Conservation (phyloP, 2,888 invertebrate genomes). For the Andrena trimmerana region DNA sequence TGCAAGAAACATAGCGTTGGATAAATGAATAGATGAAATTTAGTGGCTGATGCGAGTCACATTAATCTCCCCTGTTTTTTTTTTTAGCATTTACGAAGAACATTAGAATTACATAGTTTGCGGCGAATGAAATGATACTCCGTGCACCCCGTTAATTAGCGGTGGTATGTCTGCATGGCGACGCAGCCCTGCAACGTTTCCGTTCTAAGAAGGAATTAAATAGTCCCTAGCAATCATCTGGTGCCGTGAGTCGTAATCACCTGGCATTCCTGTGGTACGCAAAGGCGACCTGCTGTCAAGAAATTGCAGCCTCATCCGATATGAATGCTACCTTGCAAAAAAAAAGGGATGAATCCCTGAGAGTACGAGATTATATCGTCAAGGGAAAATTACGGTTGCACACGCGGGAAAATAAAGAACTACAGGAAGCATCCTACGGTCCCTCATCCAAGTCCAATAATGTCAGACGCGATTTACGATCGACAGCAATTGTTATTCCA, state of each 20-base stretch:
- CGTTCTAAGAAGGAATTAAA: slow-evolving; percentile 28
- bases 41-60: too few relatives aligned
- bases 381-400: slow-evolving; percentile 2
- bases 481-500: neutral
- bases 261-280: slow-evolving; percentile 27
- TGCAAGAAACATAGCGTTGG: too few relatives aligned
- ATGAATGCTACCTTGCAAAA: slow-evolving; percentile 16
- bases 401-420: neutral
- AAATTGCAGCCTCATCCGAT: slow-evolving; percentile 35
- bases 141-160: slow-evolving; percentile 15
- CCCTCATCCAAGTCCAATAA: neutral
- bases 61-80: neutral
- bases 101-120: slow-evolving; percentile 7
- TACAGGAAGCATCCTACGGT: neutral
- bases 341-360: slow-evolving; percentile 25
- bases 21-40: slow-evolving; percentile 8
- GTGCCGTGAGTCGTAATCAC: slow-evolving; percentile 14
- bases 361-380: slow-evolving; percentile 29
- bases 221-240: slow-evolving; percentile 10
- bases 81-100: neutral
- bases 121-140: slow-evolving; percentile 9
- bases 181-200: slow-evolving; percentile 27
- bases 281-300: neutral
- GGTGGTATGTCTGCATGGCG: neutral
- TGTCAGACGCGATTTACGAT: slow-evolving; percentile 5